Evolutionary conservation across 2,888 invertebrate species (phyloP), one percentile per base, ranked within the genome.

Genomic region (Ypsolopha sequella): DNA sequence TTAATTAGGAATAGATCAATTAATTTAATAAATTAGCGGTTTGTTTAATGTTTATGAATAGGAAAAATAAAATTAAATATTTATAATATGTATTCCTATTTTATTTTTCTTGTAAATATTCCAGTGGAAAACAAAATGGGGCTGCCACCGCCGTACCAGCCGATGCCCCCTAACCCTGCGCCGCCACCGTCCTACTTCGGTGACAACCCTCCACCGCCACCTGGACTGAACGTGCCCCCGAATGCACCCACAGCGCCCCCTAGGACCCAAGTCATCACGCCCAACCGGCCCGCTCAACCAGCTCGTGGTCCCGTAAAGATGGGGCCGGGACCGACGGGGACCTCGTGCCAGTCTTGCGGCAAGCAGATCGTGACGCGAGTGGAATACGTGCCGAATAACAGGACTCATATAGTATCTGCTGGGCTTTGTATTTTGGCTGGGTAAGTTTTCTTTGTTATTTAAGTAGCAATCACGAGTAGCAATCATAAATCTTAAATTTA

Each of bases 91-190:
- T 24, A 24, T 24, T 24, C 24, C 4, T 24, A 24, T 24, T 24
- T 24, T 24, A 24, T 24, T 24, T 24, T 24, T 24, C 24, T 24
- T 24, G 24, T 24, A 24, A 24, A 14, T 2, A 51, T 78, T 82
- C 51, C 74, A 86, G 85, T 86, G 85, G 85, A 86, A 66, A 85
- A 85, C 54, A 86, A 86, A 65, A 84, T 85, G 80, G 85, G 85
- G 10, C 62, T 85, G 2, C 85, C 85, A 0, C 85, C 85, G 4
- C 81, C 85, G 1, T 84, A 86, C 58, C 77, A 84, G 55, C 76
- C 74, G 51, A 60, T 68, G n/a, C 63, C 72, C 8, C 68, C 78
- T 0, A 80, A 76, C 54, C 77, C 80, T 6, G 76, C 71, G 2
- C 84, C 85, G 2, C 85, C 85, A 1, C 85, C 84, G 0, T 78